Evolutionary conservation across 2,797 vertebrate species (phyloP).

Genomic region (Vespertilio murinus): DNA sequence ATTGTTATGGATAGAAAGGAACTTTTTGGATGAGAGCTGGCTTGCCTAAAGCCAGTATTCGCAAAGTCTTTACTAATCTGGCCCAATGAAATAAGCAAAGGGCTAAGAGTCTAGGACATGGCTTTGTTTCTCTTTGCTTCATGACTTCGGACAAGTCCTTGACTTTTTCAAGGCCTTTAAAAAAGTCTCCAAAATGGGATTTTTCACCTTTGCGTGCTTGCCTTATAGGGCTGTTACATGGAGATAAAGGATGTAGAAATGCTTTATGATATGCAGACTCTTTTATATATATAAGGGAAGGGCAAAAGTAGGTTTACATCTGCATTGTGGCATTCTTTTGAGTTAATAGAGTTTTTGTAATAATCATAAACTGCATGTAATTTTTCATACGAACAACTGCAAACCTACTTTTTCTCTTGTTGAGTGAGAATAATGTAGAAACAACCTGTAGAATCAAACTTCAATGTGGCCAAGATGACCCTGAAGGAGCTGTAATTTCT

Average conservation of each 20-base stretch:
- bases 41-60: background rate
- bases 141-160: background rate
- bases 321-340: background rate
- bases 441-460: background rate
- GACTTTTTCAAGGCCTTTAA: background rate
- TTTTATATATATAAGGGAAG: background rate
- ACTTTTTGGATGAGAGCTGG: background rate
- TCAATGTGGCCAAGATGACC: background rate
- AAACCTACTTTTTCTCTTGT: background rate
- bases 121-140: background rate
- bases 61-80: background rate
- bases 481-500: background rate
- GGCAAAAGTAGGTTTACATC: background rate
- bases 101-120: background rate
- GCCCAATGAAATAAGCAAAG: background rate
- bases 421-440: background rate
- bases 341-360: background rate
- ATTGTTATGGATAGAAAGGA: background rate
- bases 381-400: background rate
- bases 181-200: background rate
- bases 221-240: background rate
- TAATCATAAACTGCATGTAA: background rate
- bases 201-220: background rate
- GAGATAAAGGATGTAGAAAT: background rate
- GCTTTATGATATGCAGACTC: background rate